Percentiles rank a stretch among this genome's conserved stretches.
phyloP scores from a whole-genome alignment of 2,888 invertebrate genomes.

The Trissolcus brochymenae region DNA sequence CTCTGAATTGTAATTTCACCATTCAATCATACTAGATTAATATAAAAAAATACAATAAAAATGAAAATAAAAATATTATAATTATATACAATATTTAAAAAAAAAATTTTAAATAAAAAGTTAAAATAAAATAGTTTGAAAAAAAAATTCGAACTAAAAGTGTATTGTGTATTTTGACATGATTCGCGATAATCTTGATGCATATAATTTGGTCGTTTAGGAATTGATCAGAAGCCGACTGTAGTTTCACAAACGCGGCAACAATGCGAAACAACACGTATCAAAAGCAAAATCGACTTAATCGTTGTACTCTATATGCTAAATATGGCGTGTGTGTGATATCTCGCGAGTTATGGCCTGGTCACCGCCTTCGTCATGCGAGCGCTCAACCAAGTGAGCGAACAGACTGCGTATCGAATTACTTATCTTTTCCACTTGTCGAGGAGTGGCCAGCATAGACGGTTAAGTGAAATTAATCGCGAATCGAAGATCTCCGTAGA shows the following conservation, averaged over 20 bases:
- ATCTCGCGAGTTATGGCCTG: slow-evolving; percentile 74
- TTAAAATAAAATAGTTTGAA: too few species aligned
- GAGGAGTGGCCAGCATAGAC: slow-evolving; percentile 48
- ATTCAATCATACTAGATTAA: too few species aligned
- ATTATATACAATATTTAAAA: too few species aligned
- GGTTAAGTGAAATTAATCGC: slow-evolving; percentile 59
- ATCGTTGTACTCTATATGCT: slow-evolving; percentile 76
- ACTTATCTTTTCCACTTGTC: slow-evolving; percentile 65
- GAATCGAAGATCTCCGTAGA: slow-evolving; percentile 55
- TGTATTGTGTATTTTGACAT: not conserved
- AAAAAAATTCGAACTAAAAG: too few species aligned
- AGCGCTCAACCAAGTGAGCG: slow-evolving; percentile 54
- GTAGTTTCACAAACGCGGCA: slow-evolving; percentile 58
- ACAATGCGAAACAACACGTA: slow-evolving; percentile 55
- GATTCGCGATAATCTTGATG: slow-evolving; percentile 16
- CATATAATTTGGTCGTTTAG: slow-evolving; percentile 43
- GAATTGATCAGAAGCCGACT: slow-evolving; percentile 43
- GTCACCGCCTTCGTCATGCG: slow-evolving; percentile 75
- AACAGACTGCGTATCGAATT: slow-evolving; percentile 65
- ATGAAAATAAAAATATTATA: too few species aligned
- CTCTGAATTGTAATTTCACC: too few species aligned
- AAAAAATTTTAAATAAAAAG: too few species aligned
- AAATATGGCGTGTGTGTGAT: slow-evolving; percentile 72
- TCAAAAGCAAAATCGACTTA: slow-evolving; percentile 63
- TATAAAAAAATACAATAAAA: too few species aligned